Conservation (phyloP, 2,113 vertebrate species). For the Rostratula benghalensis region DNA sequence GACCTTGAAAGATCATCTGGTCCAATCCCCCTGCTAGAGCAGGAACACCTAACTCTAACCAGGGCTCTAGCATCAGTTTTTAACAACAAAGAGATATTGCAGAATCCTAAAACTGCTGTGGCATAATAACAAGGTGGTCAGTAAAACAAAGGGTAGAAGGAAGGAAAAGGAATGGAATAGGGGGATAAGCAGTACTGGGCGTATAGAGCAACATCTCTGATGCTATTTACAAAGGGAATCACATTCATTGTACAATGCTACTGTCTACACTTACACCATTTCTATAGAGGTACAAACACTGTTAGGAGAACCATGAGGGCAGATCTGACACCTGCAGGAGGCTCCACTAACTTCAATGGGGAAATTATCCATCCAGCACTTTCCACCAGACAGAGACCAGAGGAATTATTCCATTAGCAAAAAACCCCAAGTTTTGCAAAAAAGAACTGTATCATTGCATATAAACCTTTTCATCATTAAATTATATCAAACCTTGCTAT, state of each 20-base stretch:
- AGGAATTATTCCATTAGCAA: not conserved
- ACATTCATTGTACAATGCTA: not conserved
- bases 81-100: not conserved
- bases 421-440: not conserved
- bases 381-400: not conserved
- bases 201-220: rapidly evolving
- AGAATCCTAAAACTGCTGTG: not conserved
- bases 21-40: too few species aligned
- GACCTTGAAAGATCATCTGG: too few species aligned
- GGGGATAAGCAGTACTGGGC: not conserved
- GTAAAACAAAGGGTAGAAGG: not conserved
- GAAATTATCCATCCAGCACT: not conserved
- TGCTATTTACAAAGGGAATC: not conserved
- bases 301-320: not conserved
- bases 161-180: not conserved
- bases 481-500: not conserved
- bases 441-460: not conserved
- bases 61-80: not conserved
- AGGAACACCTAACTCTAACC: too few species aligned
- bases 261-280: not conserved
- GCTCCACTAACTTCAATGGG: not conserved
- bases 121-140: not conserved
- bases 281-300: not conserved
- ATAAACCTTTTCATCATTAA: not conserved
- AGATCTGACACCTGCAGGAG: not conserved